Evolutionary conservation across 2,888 invertebrate genomes (phyloP).

Genomic region (Amphipoea oculea): DNA sequence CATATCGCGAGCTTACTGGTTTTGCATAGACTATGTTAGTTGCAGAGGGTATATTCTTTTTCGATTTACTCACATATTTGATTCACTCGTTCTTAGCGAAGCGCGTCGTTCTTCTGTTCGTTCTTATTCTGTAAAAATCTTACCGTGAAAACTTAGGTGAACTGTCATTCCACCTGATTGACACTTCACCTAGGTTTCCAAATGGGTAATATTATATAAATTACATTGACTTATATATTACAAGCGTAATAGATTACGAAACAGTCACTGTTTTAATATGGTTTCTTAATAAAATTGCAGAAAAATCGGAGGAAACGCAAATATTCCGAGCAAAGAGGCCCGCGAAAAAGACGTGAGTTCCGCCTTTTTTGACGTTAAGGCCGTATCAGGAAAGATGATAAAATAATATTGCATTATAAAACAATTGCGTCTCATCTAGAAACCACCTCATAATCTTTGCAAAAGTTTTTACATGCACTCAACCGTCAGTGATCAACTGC

Average conservation of each 20-base stretch:
- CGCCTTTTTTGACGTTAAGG: not conserved
- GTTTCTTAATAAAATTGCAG: not conserved
- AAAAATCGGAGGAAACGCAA: not conserved
- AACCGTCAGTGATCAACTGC: slow-evolving; percentile 82
- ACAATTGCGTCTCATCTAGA: slow-evolving; percentile 16
- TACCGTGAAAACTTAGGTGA: not conserved
- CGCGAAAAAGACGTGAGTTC: not conserved
- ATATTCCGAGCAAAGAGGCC: no score
- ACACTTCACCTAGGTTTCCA: not conserved
- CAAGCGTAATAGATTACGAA: not conserved
- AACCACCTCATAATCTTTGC: slow-evolving; percentile 71
- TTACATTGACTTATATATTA: not conserved
- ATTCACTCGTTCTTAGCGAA: not conserved
- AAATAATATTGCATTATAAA: not conserved
- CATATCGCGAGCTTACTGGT: slow-evolving; percentile 84
- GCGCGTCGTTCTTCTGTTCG: not conserved
- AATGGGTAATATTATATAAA: not conserved
- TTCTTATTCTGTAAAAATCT: not conserved
- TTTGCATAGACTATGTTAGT: slow-evolving; percentile 71
- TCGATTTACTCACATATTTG: not conserved
- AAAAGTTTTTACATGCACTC: slow-evolving; percentile 80
- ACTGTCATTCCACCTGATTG: not conserved
- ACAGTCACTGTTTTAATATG: not conserved
- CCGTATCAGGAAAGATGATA: not conserved
- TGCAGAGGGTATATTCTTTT: slow-evolving; percentile 16